phyloP scores from a whole-genome alignment of 2,797 vertebrate genomes.

The Galaxias olidus region DNA sequence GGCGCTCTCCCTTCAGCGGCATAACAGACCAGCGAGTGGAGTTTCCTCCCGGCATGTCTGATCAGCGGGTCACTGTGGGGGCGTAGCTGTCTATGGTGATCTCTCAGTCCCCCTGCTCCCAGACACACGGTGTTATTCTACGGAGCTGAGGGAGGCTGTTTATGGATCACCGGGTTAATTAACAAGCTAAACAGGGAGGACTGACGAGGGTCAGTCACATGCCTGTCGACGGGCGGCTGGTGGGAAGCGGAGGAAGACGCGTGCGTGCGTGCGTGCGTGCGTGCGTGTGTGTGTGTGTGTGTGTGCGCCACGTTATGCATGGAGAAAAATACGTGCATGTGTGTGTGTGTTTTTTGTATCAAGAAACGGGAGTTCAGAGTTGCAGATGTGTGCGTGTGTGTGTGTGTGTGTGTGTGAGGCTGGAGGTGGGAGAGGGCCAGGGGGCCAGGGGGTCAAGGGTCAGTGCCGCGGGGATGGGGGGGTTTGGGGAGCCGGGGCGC shows the following conservation, averaged over 20 bases:
- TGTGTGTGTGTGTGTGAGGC: background rate
- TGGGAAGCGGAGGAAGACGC: constrained; percentile 20
- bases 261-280: background rate
- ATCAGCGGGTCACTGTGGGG: constrained; percentile 21
- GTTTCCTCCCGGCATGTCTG: constrained; percentile 39
- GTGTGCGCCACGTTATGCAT: no score
- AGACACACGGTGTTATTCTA: constrained; percentile 59
- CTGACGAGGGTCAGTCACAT: constrained; percentile 54
- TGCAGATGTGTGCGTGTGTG: background rate
- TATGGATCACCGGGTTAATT: constrained; percentile 73
- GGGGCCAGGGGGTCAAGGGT: constrained; percentile 30
- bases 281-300: background rate
- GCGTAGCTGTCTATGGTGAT: no score
- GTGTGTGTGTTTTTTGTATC: no score
- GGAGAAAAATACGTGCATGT: no score
- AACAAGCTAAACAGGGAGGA: constrained; percentile 66
- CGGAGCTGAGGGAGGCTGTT: constrained; percentile 65
- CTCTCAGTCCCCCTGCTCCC: constrained; percentile 22
- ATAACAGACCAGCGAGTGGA: constrained; percentile 30
- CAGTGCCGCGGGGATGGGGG: constrained; percentile 9
- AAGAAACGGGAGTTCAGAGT: background rate
- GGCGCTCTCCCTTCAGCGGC: constrained; percentile 39
- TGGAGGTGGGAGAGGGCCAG: background rate
- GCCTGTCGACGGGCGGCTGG: constrained; percentile 47
- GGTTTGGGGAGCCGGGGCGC: constrained; percentile 32